These are phyloP conservation scores for Sciaenops ocellatus DNA, from an alignment of 2,797 vertebrate genomes.

Conservation along the genomic window DNA sequence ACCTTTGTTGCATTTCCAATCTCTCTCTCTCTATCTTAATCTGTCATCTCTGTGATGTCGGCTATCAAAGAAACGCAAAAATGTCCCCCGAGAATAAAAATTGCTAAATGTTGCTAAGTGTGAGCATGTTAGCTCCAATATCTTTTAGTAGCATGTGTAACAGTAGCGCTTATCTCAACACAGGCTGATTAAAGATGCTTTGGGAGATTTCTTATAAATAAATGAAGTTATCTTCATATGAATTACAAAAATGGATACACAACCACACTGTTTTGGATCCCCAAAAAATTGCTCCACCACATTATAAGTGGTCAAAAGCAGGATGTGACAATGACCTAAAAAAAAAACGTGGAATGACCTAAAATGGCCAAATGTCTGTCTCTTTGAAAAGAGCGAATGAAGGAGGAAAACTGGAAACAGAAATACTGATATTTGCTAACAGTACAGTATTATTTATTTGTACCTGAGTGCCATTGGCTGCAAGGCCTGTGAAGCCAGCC, in stretches of 20 bases:
- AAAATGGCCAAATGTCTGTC: neutral
- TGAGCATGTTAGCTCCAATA: neutral
- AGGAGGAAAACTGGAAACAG: neutral
- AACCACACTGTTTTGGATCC: neutral
- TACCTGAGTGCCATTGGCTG: constrained; percentile 97
- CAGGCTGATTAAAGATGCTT: neutral
- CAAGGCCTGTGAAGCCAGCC: constrained; percentile 96
- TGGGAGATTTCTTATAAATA: neutral
- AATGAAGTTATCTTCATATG: neutral
- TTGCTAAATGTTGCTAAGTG: neutral
- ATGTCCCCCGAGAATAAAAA: neutral
- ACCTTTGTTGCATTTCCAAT: neutral
- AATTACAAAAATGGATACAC: neutral
- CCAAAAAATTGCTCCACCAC: neutral
- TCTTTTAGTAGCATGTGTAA: neutral
- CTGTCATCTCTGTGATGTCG: neutral
- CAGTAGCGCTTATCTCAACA: neutral
- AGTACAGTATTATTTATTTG: neutral
- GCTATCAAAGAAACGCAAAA: neutral
- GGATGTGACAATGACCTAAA: neutral
- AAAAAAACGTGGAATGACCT: neutral
- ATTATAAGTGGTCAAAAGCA: neutral
- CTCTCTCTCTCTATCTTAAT: neutral
- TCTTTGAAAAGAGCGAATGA: neutral
- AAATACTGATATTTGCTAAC: neutral